Percentiles rank a stretch among this genome's conserved stretches.
phyloP scores from a whole-genome alignment of 2,888 invertebrate genomes.

The Drosophila ustulata region DNA sequence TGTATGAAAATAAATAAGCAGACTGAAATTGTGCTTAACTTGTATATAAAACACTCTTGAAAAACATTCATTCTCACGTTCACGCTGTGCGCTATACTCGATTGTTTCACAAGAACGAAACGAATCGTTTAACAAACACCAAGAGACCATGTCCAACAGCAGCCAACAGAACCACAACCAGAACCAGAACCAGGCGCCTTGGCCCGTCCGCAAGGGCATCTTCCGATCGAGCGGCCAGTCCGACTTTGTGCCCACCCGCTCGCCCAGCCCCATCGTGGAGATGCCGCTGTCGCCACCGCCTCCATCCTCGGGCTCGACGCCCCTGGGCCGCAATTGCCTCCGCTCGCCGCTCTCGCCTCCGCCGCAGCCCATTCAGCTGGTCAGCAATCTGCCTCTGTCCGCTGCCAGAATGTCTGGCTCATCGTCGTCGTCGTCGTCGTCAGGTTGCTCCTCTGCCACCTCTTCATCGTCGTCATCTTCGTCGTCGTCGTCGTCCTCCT shows the following conservation, averaged over 20 bases:
- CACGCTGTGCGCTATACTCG: constrained; percentile 27
- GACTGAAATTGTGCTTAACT: constrained; percentile 23
- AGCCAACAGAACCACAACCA: constrained; percentile 13
- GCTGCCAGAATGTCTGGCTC: constrained; percentile 57
- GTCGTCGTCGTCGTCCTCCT: constrained; percentile 76
- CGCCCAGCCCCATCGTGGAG: constrained; percentile 85
- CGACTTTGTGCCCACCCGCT: constrained; percentile 83
- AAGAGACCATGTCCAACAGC: constrained; percentile 84
- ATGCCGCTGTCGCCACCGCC: constrained; percentile 84
- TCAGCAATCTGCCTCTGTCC: constrained; percentile 63
- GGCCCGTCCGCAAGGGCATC: constrained; percentile 89
- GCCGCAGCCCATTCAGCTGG: constrained; percentile 80
- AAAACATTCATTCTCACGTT: constrained; percentile 34
- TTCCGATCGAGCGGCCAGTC: constrained; percentile 85
- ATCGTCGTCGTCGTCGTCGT: constrained; percentile 49
- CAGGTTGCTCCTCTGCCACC: constrained; percentile 48
- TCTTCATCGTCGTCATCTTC: constrained; percentile 65
- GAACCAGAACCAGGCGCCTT: constrained; percentile 87
- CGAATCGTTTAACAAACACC: constrained; percentile 9
- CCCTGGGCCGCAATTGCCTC: constrained; percentile 62
- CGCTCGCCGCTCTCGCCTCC: constrained; percentile 79
- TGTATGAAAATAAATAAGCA: constrained; percentile 67
- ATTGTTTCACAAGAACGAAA: constrained; percentile 25
- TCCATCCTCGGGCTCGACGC: constrained; percentile 66
- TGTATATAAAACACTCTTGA: constrained; percentile 34